Evolutionary conservation across 2,888 invertebrate species (phyloP), one percentile per base, ranked within the genome.

Genomic region (Microdon myrmicae): DNA sequence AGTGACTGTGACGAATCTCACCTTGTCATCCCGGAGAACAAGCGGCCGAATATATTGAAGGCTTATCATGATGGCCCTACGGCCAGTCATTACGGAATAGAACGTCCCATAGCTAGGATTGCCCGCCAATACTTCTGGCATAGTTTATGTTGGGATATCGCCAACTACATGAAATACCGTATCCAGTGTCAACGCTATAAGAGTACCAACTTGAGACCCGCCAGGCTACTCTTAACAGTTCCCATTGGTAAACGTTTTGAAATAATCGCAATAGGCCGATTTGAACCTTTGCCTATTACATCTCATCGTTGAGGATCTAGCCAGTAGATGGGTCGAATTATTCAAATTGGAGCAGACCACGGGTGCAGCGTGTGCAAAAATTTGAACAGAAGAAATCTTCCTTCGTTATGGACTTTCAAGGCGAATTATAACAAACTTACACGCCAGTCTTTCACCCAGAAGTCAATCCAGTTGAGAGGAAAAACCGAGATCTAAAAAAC

Each of bases 381-480:
- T 48, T 0, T 48, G 78, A 0, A 32, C 77, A 0, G 51, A 74
- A 12, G 74, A 77, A 49, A 41, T 77, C 0, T 71, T 78, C 13
- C 32, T 77, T 4, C 56, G 76, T 12, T 77, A 71, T 60, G 76
- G 77, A 0, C 12, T 71, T 0, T 74, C 73, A 0, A 28, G 77
- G 0, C 43, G 73, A n/a, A 7, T 78, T 0, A 68, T 74, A 3
- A 72, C 67, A 68, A 22, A 26, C 20, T 9, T 51, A 68, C 8
- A 68, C 60, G n/a, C 64, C 68, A 1, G 47, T 66, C 4, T 68
- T 66, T 25, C 60, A 68, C 9, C 47, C 64, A 4, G 56, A 68
- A 56, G 55, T 59, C 10, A 70, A 68, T 20, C 56, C 68, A 3
- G 61, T 60, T 1, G 67, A 67, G 37, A 32, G 58, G 2, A 59